A percentile compares a stretch with the other conserved stretches of the same genome.
Conservation (phyloP, 2,888 invertebrate species). For the Xiphydria camelus region DNA sequence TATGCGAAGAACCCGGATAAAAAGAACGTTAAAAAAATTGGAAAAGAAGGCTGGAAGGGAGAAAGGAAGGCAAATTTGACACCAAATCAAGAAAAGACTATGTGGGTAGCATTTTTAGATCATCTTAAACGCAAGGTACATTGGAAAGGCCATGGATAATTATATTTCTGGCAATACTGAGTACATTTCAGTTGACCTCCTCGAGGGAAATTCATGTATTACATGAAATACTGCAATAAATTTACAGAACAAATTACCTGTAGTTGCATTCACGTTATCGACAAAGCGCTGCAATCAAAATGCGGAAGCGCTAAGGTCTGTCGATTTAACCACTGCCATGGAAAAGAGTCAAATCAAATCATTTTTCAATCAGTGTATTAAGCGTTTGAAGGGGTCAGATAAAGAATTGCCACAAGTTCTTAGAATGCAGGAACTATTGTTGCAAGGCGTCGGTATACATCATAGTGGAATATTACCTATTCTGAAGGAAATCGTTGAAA, state of each 20-base stretch:
- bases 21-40: no score
- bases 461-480: conserved; percentile 98
- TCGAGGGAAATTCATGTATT: no score
- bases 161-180: no score
- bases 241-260: conserved; percentile 75
- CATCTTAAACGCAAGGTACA: conserved; percentile 72
- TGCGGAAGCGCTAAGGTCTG: conserved; percentile 58
- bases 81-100: conserved; percentile 76
- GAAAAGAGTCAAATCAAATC: conserved; percentile 84
- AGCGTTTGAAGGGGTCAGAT: conserved; percentile 80
- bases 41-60: no score
- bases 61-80: conserved; percentile 38
- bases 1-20: conserved; percentile 3
- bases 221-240: neutral
- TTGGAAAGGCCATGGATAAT: neutral
- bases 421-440: conserved; percentile 70
- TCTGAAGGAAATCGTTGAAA: conserved; percentile 98
- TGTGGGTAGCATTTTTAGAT: conserved; percentile 82
- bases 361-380: conserved; percentile 86
- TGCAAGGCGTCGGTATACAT: conserved; percentile 93
- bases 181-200: no score
- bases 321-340: conserved; percentile 80
- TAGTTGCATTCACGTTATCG: conserved; percentile 93
- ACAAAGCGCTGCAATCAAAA: conserved; percentile 78
- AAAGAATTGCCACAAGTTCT: conserved; percentile 83